A percentile compares a stretch with the other conserved stretches of the same genome.
These are phyloP conservation scores for Passer domesticus DNA, from an alignment of 2,113 vertebrate species.

Conservation along the genomic window DNA sequence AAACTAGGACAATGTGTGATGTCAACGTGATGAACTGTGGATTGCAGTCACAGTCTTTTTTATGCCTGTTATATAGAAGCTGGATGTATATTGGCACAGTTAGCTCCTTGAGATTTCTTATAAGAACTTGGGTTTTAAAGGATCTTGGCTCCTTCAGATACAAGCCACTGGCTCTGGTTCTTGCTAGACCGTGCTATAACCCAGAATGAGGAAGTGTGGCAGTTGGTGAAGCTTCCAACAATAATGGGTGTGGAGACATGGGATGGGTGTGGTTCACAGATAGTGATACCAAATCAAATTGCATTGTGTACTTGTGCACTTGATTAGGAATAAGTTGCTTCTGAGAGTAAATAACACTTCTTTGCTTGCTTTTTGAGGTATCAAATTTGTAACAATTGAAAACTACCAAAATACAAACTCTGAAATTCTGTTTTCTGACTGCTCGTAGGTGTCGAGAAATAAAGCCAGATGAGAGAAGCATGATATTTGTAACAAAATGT, in stretches of 20 bases:
- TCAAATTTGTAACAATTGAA: not conserved
- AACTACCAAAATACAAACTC: not conserved
- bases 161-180: not conserved
- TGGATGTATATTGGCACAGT: not conserved
- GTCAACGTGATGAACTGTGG: not conserved
- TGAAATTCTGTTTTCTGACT: not conserved
- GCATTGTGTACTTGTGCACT: not conserved
- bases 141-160: not conserved
- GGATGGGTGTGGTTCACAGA: not conserved
- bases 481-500: constrained; percentile 95
- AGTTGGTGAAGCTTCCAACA: not conserved
- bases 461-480: constrained; percentile 83
- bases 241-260: not conserved
- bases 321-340: not conserved
- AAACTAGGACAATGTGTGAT: not conserved
- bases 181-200: not conserved
- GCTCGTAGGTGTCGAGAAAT: constrained; percentile 84
- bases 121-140: not conserved
- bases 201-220: not conserved
- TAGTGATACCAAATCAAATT: not conserved
- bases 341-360: not conserved
- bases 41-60: not conserved
- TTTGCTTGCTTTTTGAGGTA: not conserved
- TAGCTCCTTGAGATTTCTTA: not conserved
- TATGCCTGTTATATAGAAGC: not conserved